Conservation (phyloP, 2,113 vertebrate species). For the Thamnophis sirtalis region DNA sequence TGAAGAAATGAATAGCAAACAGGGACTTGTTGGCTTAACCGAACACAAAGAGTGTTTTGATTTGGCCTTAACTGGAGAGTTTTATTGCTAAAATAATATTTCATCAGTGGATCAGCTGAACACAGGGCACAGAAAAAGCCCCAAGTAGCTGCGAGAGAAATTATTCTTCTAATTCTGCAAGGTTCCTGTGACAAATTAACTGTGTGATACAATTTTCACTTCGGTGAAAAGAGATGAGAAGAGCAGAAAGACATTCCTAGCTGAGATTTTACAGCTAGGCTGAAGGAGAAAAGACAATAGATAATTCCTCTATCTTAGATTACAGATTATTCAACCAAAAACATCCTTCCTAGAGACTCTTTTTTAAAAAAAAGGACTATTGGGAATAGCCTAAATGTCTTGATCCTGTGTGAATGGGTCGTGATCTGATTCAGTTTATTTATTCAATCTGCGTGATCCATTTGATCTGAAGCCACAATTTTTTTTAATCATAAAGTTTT, state of each 20-base stretch:
- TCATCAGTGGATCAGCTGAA: neutral
- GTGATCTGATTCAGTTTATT: neutral
- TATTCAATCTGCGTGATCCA: neutral
- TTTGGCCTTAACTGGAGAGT: neutral
- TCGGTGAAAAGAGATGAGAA: neutral
- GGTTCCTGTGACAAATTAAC: constrained; percentile 35
- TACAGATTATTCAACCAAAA: neutral
- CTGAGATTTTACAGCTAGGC: neutral
- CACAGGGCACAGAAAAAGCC: neutral
- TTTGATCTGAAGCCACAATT: neutral
- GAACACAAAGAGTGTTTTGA: neutral
- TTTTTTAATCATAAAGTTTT: no score
- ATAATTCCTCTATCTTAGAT: neutral
- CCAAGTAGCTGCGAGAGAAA: neutral
- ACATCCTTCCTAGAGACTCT: neutral
- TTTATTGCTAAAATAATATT: constrained; percentile 18
- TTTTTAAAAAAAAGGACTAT: neutral
- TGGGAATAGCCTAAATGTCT: neutral
- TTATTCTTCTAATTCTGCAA: constrained; percentile 4
- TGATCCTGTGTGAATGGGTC: neutral
- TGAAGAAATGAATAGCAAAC: neutral
- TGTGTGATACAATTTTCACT: neutral
- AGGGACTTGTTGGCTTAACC: neutral
- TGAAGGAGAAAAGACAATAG: neutral
- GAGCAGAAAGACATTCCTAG: neutral